phyloP scores from a whole-genome alignment of 2,113 vertebrate genomes.

The Axis porcinus region DNA sequence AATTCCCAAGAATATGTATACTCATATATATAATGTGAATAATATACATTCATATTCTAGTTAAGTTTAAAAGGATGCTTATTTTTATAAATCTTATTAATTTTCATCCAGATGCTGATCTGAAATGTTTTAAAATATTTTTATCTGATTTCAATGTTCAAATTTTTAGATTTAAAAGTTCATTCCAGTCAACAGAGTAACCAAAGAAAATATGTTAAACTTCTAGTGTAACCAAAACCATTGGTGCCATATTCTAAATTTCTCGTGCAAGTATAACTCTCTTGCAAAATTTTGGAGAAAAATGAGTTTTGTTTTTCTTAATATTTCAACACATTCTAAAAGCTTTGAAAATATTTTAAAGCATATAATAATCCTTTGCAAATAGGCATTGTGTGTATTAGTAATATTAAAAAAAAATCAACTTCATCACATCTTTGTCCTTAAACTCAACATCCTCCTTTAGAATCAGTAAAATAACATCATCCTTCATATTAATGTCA shows the following conservation, averaged over 20 bases:
- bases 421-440: neutral
- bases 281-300: neutral
- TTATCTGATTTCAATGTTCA: neutral
- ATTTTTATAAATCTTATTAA: neutral
- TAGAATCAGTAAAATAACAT: neutral
- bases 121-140: neutral
- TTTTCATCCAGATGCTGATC: neutral
- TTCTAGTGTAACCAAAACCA: neutral
- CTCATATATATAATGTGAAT: neutral
- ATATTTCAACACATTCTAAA: neutral
- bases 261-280: neutral
- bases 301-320: neutral
- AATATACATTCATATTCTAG: neutral
- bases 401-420: neutral
- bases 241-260: neutral
- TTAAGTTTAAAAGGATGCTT: neutral
- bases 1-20: neutral
- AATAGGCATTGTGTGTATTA: neutral
- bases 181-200: neutral
- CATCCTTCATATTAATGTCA: neutral
- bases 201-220: neutral
- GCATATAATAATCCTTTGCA: neutral
- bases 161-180: neutral
- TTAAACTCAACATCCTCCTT: neutral
- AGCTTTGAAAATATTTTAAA: neutral